phyloP scores from a whole-genome alignment of 2,113 vertebrate species.

The Indicator indicator region DNA sequence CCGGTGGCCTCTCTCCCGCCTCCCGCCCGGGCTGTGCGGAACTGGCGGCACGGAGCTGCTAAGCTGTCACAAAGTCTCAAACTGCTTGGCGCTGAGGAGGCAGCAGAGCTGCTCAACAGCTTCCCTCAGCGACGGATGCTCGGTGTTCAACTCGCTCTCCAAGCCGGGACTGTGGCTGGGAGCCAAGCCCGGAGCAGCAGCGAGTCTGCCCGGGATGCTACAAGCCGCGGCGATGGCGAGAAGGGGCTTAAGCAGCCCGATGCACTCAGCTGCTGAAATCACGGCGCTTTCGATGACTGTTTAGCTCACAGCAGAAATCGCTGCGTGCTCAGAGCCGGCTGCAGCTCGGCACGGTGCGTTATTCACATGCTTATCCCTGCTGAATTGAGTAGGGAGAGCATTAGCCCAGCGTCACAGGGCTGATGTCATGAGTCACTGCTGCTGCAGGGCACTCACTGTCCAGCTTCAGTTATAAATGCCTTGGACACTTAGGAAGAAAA shows the following conservation, averaged over 20 bases:
- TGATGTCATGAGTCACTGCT: neutral
- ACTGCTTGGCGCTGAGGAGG: neutral
- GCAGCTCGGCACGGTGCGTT: neutral
- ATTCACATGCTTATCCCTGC: neutral
- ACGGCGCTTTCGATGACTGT: rapidly evolving
- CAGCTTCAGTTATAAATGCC: neutral
- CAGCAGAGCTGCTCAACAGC: neutral
- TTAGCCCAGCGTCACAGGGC: neutral
- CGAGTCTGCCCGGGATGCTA: neutral
- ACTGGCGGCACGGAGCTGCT: neutral
- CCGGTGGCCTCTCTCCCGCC: neutral
- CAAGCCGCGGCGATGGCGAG: neutral
- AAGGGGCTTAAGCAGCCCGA: rapidly evolving
- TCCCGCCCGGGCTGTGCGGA: neutral
- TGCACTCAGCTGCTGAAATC: neutral
- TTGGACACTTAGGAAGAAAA: conserved; percentile 23
- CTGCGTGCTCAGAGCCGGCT: neutral
- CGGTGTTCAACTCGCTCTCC: neutral
- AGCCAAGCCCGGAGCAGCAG: neutral
- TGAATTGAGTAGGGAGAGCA: neutral
- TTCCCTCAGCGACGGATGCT: neutral
- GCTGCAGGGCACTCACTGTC: neutral
- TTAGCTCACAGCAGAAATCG: neutral
- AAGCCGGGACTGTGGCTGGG: neutral
- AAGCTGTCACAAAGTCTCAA: neutral